phyloP scores from a whole-genome alignment of 2,797 vertebrate genomes.

The Coranthus polyacanthus region DNA sequence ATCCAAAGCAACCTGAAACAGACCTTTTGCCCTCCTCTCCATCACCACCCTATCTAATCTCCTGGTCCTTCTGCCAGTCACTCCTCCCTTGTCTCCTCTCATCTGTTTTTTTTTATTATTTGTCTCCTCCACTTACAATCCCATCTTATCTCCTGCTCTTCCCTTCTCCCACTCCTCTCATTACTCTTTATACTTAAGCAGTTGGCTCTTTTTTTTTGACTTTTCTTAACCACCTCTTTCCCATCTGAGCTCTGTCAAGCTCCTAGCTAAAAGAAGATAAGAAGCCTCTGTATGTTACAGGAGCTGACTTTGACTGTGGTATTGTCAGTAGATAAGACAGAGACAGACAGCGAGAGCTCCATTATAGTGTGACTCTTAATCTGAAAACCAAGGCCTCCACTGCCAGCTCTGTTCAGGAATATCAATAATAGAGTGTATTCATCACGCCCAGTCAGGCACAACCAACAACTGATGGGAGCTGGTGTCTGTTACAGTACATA shows the following conservation, averaged over 20 bases:
- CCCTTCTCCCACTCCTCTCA: conserved; percentile 2
- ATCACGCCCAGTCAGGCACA: conserved; percentile 53
- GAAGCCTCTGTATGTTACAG: conserved; percentile 1
- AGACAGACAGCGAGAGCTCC: conserved; percentile 23
- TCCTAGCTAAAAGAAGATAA: conserved; percentile 13
- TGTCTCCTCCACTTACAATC: conserved; percentile 19
- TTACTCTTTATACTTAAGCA: conserved; percentile 17
- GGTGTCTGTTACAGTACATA: conserved; percentile 40
- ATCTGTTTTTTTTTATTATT: conserved; percentile 6
- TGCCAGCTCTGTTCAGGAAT: conserved; percentile 40
- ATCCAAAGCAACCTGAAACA: conserved; percentile 29
- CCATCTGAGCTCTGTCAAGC: conserved; percentile 12
- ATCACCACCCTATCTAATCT: conserved; percentile 3
- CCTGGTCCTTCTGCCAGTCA: conserved; percentile 13
- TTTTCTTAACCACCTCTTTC: conserved; percentile 2
- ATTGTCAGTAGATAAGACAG: conserved; percentile 21
- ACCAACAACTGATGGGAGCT: conserved; percentile 46
- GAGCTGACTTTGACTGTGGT: conserved; percentile 22
- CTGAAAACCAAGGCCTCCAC: conserved; percentile 37
- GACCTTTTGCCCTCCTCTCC: conserved; percentile 11
- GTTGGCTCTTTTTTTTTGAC: not conserved
- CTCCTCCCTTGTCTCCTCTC: conserved; percentile 9
- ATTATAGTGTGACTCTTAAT: conserved; percentile 42
- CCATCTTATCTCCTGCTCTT: conserved; percentile 6
- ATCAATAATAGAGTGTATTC: conserved; percentile 67